Evolutionary conservation across 2,113 vertebrate genomes (phyloP), one percentile per base, ranked within the genome.

Genomic region (Rattus rattus): DNA sequence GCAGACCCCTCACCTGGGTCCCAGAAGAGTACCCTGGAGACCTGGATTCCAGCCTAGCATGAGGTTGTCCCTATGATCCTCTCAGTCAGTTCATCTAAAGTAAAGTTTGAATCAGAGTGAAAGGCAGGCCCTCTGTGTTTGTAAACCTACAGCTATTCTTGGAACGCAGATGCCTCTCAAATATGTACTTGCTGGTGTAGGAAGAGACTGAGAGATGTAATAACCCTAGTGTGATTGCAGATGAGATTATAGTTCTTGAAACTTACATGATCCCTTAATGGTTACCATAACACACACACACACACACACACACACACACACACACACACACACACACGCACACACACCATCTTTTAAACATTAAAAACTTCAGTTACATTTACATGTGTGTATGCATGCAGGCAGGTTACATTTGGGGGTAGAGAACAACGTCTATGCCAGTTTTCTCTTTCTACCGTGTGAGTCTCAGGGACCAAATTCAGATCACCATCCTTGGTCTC

Each of bases 131-230:
- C 39, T 80, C 20, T 84, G 11, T 30, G 43, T 39, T 70, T 14
- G 36, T 67, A 52, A 63, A 87, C 30, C 30, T 24, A 19, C 47
- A 69, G 2, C 24, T 30, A 2, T 65, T 2, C 92, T 77, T 16
- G 49, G 69, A 73, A 16, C 76, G 70, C 24, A 59, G 73, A 52
- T 47, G 39, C 12, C 33, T 84, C 36, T 77, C 63, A 80, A 94
- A n/a, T 92, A 39, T 90, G 28, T 83, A 13, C 70, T 63, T 94
- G 26, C 77, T 87, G 52, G 22, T 49, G 88, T 94, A 80, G 49
- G 22, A 75, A 92, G 39, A 67, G 65, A 94, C 16, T 79, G 36
- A 39, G 16, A 49, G 81, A 7, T 88, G 22, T 56, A 75, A 49
- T 88, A 94, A 75, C 39, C 9, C 19, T 85, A 49, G 28, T 65